Percentiles rank a stretch among this genome's conserved stretches.
Conservation (phyloP, 2,797 vertebrate genomes). For the Trichosurus vulpecula region DNA sequence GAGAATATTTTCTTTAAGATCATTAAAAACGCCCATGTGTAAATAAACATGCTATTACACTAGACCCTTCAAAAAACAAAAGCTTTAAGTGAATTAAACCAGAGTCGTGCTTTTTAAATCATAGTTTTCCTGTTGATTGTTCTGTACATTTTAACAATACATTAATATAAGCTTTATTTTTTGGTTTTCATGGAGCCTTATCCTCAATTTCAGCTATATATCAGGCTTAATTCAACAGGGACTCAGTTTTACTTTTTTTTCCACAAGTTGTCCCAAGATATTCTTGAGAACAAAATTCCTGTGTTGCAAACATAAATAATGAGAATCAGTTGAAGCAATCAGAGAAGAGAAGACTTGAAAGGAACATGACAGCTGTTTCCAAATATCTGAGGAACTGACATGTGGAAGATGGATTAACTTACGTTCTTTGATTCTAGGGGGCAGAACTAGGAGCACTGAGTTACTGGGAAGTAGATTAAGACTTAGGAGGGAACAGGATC, state of each 20-base stretch:
- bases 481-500: too few relatives aligned
- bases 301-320: neutral
- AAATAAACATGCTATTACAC: neutral
- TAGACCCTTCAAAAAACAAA: neutral
- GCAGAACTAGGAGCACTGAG: too few relatives aligned
- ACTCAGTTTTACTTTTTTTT: constrained; percentile 1
- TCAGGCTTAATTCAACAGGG: constrained; percentile 8
- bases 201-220: neutral
- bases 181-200: neutral
- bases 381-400: too few relatives aligned
- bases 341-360: too few relatives aligned
- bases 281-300: neutral
- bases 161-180: neutral
- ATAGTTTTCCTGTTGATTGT: neutral
- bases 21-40: neutral
- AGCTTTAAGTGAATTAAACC: neutral
- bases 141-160: neutral
- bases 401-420: too few relatives aligned
- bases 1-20: neutral
- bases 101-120: neutral
- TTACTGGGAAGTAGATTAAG: too few relatives aligned
- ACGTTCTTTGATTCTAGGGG: too few relatives aligned
- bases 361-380: too few relatives aligned
- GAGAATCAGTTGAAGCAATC: too few relatives aligned
- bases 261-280: neutral